Evolutionary conservation across 2,113 vertebrate species (phyloP).

Genomic region (Prolemur simus): DNA sequence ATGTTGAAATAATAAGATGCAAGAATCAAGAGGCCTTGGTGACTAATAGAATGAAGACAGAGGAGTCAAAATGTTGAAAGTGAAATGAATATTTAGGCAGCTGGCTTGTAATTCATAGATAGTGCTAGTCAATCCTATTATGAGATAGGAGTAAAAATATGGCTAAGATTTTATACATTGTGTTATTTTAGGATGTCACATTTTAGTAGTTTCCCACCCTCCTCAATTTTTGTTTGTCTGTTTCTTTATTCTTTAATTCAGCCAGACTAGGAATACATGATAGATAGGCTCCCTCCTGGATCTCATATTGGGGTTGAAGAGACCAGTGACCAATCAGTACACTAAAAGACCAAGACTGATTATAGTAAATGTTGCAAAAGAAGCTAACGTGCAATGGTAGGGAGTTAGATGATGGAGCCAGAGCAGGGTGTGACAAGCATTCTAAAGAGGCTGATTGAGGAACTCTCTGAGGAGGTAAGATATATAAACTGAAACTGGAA

Average conservation of each 20-base stretch:
- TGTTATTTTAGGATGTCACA: not conserved
- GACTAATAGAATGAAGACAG: not conserved
- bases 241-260: slow-evolving; percentile 3
- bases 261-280: not conserved
- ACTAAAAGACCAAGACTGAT: not conserved
- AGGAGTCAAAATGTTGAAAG: not conserved
- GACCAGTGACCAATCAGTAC: not conserved
- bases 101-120: not conserved
- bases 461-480: not conserved
- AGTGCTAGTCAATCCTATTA: not conserved
- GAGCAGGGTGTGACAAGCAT: not conserved
- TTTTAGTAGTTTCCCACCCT: not conserved
- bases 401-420: not conserved
- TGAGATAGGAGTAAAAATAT: slow-evolving; percentile 1
- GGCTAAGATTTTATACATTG: not conserved
- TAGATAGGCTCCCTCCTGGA: not conserved
- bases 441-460: not conserved
- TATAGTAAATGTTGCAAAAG: too few species aligned
- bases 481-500: not conserved
- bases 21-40: not conserved
- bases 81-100: not conserved
- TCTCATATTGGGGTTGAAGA: not conserved
- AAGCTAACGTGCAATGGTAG: not conserved
- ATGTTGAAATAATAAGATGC: not conserved
- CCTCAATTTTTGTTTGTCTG: not conserved